phyloP scores from a whole-genome alignment of 2,113 vertebrate genomes.

The Marmota flaviventris region DNA sequence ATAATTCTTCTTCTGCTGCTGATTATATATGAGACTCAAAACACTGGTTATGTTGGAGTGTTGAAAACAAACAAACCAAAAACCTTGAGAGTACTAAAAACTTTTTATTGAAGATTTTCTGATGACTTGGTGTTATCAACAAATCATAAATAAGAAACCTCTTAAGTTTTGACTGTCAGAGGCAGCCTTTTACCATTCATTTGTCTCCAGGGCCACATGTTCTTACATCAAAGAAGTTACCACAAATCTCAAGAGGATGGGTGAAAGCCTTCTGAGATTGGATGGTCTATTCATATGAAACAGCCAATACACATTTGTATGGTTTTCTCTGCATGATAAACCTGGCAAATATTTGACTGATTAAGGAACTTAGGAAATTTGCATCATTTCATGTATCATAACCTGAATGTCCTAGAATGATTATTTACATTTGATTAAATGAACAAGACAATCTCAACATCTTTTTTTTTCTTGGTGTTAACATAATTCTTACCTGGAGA shows the following conservation, averaged over 20 bases:
- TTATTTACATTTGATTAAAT: neutral
- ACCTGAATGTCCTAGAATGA: neutral
- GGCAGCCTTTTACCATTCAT: neutral
- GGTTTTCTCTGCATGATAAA: neutral
- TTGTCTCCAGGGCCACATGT: too few species aligned
- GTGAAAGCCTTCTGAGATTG: neutral
- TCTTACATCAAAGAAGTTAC: neutral
- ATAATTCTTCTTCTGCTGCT: neutral
- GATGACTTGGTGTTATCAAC: neutral
- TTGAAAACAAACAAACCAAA: neutral
- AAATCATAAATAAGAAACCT: neutral
- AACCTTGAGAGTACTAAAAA: neutral
- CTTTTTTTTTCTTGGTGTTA: neutral
- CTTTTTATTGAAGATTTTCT: neutral
- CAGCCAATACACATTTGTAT: neutral
- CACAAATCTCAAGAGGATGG: neutral
- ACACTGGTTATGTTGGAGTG: neutral
- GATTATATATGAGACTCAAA: neutral
- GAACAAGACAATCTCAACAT: neutral
- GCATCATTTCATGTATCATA: neutral
- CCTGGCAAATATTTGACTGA: neutral
- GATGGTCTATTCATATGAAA: neutral
- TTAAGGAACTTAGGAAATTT: neutral
- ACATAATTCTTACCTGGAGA: neutral
- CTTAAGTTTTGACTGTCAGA: rapidly evolving